Evolutionary conservation across 2,113 vertebrate genomes (phyloP), one percentile per base, ranked within the genome.

Genomic region (Scytalopus superciliaris): DNA sequence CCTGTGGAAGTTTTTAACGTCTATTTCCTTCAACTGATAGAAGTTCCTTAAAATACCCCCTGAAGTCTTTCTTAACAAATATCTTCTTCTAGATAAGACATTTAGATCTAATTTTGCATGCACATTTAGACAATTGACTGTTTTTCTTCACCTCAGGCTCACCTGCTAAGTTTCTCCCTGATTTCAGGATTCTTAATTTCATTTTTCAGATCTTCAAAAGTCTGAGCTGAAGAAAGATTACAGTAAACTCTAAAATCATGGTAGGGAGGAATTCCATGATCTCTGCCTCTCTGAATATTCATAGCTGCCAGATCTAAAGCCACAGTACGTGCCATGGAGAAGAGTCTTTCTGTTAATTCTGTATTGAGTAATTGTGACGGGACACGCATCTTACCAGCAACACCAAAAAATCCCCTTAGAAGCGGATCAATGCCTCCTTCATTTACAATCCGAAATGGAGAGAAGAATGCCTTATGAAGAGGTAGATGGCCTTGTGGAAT

Each of bases 351-450:
- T 0, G 99, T 99, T 96, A 99, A 98, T 97, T 99, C 99, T 1
- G 98, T 99, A 93, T 99, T 99, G 56, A 99, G 98, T 89, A 99
- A 97, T 97, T 99, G 99, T 3, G 99, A 98, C 31, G 99, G 96
- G 31, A 99, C 97, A 4, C 99, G 98, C 99, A 99, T 99, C 98
- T 99, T 99, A 64, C 99, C 99, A 1, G 99, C 98, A 55, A 99
- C 98, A 12, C 99, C 99, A 82, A 99, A 99, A 73, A 99, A 98
- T 57, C 99, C 99, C 9, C 99, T 98, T 24, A 99, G 98, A 60
- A 99, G 98, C 0, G 99, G 99, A 98, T 99, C 99, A 21, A 99
- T 99, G 95, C 99, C 99, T 4, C 99, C 99, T 98, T 99, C 99
- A 19, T 99, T 99, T 87, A 99, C 99, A 63, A 99, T 99, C 89